phyloP scores from a whole-genome alignment of 1,140 invertebrate genomes.

The Saccostrea glomerata region DNA sequence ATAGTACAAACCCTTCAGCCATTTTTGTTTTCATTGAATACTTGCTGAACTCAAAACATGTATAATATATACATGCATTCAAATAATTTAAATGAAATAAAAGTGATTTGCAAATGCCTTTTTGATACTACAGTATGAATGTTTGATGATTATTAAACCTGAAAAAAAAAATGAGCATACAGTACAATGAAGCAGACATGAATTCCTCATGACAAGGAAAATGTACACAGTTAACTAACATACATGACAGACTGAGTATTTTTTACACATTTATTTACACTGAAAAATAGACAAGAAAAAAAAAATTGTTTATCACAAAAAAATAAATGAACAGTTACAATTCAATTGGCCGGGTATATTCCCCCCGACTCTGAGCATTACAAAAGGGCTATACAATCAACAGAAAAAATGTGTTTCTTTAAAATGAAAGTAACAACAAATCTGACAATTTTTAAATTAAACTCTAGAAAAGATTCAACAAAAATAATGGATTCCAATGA shows the following conservation, averaged over 20 bases:
- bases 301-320: constrained; percentile 6
- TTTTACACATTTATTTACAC: constrained; percentile 5
- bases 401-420: neutral
- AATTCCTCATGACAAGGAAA: neutral
- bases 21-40: neutral
- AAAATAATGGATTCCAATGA: constrained; percentile 27
- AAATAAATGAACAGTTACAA: constrained; percentile 1
- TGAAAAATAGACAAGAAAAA: neutral
- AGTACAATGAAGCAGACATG: neutral
- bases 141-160: neutral
- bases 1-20: neutral
- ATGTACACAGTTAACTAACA: neutral
- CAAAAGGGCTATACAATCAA: neutral
- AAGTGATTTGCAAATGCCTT: neutral
- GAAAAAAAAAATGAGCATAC: neutral
- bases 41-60: neutral
- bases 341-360: neutral
- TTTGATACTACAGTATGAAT: neutral
- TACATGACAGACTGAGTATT: constrained; percentile 1
- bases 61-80: neutral
- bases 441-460: constrained; percentile 4
- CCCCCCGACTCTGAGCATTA: constrained; percentile 26
- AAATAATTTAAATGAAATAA: constrained; percentile 25
- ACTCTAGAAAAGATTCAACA: constrained; percentile 12
- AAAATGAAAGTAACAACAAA: neutral